Evolutionary conservation across 2,113 vertebrate genomes (phyloP).

Genomic region (Anoura caudifer): DNA sequence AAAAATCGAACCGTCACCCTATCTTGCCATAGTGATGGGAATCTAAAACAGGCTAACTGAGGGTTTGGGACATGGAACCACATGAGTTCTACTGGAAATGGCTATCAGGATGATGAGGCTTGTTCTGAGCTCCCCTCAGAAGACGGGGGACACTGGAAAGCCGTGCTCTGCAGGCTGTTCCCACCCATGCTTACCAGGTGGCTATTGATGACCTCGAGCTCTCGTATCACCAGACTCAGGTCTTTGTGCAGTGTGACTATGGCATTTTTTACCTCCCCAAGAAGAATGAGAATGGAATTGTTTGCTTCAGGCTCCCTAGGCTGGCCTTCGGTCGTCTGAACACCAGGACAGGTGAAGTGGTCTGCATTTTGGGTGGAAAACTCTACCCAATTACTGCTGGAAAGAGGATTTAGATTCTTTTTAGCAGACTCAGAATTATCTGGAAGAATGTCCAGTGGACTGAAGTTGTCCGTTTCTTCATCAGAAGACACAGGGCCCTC

Average conservation of each 20-base stretch:
- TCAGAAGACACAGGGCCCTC: background rate
- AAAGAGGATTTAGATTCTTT: background rate
- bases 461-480: constrained; percentile 1
- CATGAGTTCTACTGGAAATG: background rate
- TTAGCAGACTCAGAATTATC: constrained; percentile 23
- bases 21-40: background rate
- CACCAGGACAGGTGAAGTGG: background rate
- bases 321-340: background rate
- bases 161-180: background rate
- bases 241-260: constrained; percentile 55
- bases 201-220: constrained; percentile 47
- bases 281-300: background rate
- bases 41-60: background rate
- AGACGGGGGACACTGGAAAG: background rate
- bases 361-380: background rate
- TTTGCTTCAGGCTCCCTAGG: background rate
- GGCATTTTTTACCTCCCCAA: constrained; percentile 59
- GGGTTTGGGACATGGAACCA: background rate
- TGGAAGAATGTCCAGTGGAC: background rate
- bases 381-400: background rate
- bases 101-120: background rate
- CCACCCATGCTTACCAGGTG: constrained; percentile 22
- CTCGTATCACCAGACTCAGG: constrained; percentile 35
- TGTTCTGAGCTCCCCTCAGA: background rate
- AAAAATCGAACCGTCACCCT: background rate